Base-by-base conservation (phyloP, 2,797 vertebrate species). In the Chiloscyllium punctatum region DNA sequence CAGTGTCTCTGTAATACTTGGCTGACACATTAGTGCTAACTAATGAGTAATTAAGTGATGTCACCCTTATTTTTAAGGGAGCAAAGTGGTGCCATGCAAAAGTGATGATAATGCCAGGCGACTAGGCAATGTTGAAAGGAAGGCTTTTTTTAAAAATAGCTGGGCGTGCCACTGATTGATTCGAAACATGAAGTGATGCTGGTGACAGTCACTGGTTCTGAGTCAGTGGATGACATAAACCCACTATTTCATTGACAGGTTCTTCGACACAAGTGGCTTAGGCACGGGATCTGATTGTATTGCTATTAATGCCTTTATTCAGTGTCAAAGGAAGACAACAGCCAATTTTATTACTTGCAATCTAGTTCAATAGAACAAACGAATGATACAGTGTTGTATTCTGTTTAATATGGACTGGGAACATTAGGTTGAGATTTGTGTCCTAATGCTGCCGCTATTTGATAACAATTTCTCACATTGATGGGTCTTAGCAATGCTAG, bases 211-310 rank as follows among this genome's bases (percentile, higher is more conserved):
- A 96, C 96, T 96, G 97, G 96, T 94, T 97, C 97, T 97, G 97
- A 98, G 96, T 98, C 97, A 97, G 97, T 97, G 96, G 96, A 97
- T 98, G 97, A 98, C 97, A 97, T 98, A 97, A 98, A 96, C 96
- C 23, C 96, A 95, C 97, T 96, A 95, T 96, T 97, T 96, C 95
- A 95, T 97, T 98, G 97, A 98, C 97, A 97, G 97, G 97, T 97
- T 97, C 57, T 95, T 96, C 96, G 96, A 96, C 96, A 97, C 97
- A 94, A 97, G 97, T 96, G 96, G 97, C 96, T 97, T 97, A 97
- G 2, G 96, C 96, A 97, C 97, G 96, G 96, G 95, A 96, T 97
- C 97, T 97, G 97, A 97, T 97, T 98, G 98, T 98, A 96, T 97
- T 96, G 87, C 84, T 96, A 96, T 97, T 98, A 98, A 98, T 98